Evolutionary conservation across 2,888 invertebrate genomes (phyloP).

Genomic region (Caenorhabditis imperialis): DNA sequence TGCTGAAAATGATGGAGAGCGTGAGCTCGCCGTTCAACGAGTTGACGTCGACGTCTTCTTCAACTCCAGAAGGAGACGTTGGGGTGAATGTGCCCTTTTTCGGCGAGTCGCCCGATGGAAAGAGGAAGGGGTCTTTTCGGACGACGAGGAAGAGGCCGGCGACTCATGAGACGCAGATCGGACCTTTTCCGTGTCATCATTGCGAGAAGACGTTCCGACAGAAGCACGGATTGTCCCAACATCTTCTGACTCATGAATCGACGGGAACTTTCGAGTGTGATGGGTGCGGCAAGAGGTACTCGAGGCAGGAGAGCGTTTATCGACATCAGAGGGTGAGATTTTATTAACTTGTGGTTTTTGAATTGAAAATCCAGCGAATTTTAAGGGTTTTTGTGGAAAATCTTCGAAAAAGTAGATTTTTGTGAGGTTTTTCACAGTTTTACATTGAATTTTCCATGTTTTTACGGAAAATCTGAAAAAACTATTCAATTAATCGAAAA

Average conservation of each 20-base stretch:
- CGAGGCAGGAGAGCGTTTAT: conserved; percentile 47
- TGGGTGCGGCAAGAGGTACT: conserved; percentile 46
- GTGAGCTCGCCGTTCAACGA: conserved; percentile 6
- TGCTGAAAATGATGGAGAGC: conserved; percentile 13
- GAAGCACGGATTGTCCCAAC: conserved; percentile 44
- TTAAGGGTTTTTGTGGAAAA: too few relatives aligned
- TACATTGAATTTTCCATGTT: too few relatives aligned
- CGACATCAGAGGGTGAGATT: conserved; percentile 40
- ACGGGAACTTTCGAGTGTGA: conserved; percentile 44
- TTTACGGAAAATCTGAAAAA: too few relatives aligned
- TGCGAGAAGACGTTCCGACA: conserved; percentile 46
- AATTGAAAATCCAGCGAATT: too few relatives aligned
- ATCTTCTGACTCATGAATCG: conserved; percentile 31
- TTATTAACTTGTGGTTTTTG: background rate
- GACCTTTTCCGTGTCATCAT: conserved; percentile 30
- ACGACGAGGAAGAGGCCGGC: conserved; percentile 2
- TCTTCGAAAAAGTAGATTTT: too few relatives aligned
- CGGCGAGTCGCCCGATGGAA: conserved; percentile 3
- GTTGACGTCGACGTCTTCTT: background rate
- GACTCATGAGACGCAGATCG: background rate
- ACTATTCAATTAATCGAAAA: too few relatives aligned
- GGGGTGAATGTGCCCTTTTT: background rate
- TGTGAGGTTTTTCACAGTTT: too few relatives aligned
- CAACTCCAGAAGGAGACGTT: conserved; percentile 1
- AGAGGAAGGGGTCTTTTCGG: conserved; percentile 1